Conservation (phyloP, 2,797 vertebrate genomes). For the Pseudocheirus occidentalis region DNA sequence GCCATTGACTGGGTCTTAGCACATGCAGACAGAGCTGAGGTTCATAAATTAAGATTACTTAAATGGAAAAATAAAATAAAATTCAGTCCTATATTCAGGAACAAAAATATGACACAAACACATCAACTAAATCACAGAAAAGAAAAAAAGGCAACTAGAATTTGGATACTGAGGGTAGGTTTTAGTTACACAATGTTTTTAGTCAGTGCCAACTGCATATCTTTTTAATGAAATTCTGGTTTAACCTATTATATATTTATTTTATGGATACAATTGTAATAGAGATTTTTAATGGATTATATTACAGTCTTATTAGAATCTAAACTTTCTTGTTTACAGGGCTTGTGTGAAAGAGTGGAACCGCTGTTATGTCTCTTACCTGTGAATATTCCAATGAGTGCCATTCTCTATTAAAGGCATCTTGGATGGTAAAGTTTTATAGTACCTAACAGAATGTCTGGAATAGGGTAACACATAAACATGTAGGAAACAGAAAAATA, state of each 20-base stretch:
- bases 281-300: conserved; percentile 25
- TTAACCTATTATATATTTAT: conserved; percentile 21
- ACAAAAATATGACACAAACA: conserved; percentile 54
- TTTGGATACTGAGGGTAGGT: conserved; percentile 20
- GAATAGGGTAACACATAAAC: conserved; percentile 77
- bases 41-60: conserved; percentile 83
- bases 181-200: conserved; percentile 42
- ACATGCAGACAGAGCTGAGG: conserved; percentile 93
- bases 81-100: conserved; percentile 71
- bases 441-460: conserved; percentile 92
- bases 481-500: conserved; percentile 82
- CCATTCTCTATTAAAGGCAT: conserved; percentile 95
- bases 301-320: conserved; percentile 1
- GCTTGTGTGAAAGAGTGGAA: conserved; percentile 41
- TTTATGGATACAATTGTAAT: conserved; percentile 33
- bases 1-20: conserved; percentile 88
- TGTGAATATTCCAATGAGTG: conserved; percentile 94
- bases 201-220: background rate
- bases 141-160: conserved; percentile 40
- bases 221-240: conserved; percentile 20
- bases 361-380: conserved; percentile 87
- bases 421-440: conserved; percentile 94
- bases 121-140: conserved; percentile 65
- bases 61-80: conserved; percentile 80
- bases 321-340: conserved; percentile 52